A percentile compares a stretch with the other conserved stretches of the same genome.
Conservation (phyloP, 2,797 vertebrate species). For the Platyrinchus mystaceus region DNA sequence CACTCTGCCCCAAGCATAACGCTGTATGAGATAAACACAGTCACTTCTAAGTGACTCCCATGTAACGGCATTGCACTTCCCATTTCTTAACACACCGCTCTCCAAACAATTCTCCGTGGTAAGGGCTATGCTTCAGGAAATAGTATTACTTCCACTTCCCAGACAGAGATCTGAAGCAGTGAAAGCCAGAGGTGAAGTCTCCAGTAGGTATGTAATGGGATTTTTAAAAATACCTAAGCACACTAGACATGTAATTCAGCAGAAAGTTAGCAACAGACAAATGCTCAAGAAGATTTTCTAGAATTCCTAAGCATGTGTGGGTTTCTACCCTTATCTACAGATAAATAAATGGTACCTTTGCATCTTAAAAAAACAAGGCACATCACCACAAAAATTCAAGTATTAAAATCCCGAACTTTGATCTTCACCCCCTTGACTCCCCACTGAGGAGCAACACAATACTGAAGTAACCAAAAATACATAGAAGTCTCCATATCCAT, state of each 20-base stretch:
- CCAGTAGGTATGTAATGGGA: not conserved
- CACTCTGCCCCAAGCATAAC: not conserved
- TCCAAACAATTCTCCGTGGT: not conserved
- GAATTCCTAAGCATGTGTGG: not conserved
- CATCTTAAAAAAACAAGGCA: not conserved
- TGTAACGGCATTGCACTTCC: not conserved
- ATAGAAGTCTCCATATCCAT: accelerated
- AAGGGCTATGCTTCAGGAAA: not conserved
- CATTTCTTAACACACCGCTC: not conserved
- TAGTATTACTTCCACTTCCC: not conserved
- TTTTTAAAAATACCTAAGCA: not conserved
- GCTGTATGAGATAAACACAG: not conserved
- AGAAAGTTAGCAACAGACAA: not conserved
- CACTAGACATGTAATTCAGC: not conserved
- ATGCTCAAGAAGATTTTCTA: not conserved
- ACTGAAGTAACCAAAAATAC: not conserved
- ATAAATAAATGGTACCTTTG: not conserved
- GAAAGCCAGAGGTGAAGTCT: not conserved
- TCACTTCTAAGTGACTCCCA: not conserved
- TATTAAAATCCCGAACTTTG: not conserved
- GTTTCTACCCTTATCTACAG: not conserved
- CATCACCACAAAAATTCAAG: not conserved
- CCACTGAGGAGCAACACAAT: not conserved
- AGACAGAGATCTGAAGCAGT: not conserved
- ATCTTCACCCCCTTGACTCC: not conserved